Conservation (phyloP, 2,113 vertebrate genomes). For the Oenanthe melanoleuca region DNA sequence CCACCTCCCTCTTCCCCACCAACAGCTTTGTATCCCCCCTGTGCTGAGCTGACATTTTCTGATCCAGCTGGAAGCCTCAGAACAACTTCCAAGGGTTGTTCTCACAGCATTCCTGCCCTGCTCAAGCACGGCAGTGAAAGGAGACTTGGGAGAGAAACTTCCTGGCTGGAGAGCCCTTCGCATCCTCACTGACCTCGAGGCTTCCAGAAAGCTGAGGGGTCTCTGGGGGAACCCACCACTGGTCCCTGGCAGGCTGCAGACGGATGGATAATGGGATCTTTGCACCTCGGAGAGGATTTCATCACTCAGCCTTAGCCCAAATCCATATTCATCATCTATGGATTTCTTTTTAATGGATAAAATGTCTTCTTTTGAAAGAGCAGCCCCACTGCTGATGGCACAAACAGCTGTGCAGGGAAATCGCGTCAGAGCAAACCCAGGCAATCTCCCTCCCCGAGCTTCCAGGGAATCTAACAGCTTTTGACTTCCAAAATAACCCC, state of each 20-base stretch:
- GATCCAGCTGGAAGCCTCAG: not conserved
- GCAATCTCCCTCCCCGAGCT: conserved; percentile 11
- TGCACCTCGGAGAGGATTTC: conserved; percentile 24
- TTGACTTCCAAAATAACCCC: conserved; percentile 38
- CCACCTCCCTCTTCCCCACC: not conserved
- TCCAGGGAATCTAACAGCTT: conserved; percentile 43
- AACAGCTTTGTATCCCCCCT: not conserved
- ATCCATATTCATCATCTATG: conserved; percentile 30
- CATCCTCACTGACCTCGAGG: not conserved
- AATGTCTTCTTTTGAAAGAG: conserved; percentile 43
- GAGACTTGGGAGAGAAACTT: not conserved
- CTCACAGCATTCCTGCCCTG: not conserved
- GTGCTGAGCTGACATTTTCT: not conserved
- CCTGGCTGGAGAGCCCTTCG: not conserved
- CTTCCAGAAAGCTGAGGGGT: not conserved
- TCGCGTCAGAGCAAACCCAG: conserved; percentile 1
- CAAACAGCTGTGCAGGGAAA: conserved; percentile 62
- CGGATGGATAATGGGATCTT: not conserved
- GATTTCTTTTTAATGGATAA: conserved; percentile 63
- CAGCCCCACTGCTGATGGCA: conserved; percentile 44
- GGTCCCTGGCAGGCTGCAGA: not conserved
- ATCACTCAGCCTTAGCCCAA: conserved; percentile 8
- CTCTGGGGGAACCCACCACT: not conserved
- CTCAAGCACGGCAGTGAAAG: not conserved
- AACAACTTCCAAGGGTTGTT: not conserved